A percentile compares a stretch with the other conserved stretches of the same genome.
These are phyloP conservation scores for Gephyroberyx darwinii DNA, from an alignment of 2,797 vertebrate species.

Conservation along the genomic window DNA sequence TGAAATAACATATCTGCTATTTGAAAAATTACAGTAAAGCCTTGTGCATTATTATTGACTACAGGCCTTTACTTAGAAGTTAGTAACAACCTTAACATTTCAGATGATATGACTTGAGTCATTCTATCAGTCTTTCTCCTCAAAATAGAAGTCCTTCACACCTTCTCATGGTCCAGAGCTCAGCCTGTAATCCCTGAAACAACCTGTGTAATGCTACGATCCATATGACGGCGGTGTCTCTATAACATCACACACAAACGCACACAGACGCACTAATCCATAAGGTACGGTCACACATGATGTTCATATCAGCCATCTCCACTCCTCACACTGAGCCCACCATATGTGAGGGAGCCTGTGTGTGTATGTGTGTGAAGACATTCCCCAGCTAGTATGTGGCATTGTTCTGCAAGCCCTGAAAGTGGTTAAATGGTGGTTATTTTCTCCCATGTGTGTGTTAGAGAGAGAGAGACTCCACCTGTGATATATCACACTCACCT, in stretches of 20 bases:
- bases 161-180: no score
- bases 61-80: no score
- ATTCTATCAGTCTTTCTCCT: no score
- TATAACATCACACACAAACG: slow-evolving; percentile 2
- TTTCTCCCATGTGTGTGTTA: slow-evolving; percentile 17
- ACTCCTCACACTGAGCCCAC: slow-evolving; percentile 1
- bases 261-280: slow-evolving; percentile 3
- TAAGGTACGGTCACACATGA: not conserved
- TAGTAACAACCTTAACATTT: no score
- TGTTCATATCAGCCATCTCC: slow-evolving; percentile 16
- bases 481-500: slow-evolving; percentile 73
- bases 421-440: slow-evolving; percentile 1
- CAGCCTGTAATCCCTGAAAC: no score
- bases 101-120: no score
- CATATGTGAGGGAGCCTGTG: not conserved
- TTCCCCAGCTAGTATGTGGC: not conserved
- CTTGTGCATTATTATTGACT: no score
- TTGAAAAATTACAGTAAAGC: no score
- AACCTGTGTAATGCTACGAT: no score
- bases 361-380: not conserved
- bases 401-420: slow-evolving; percentile 10
- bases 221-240: not conserved
- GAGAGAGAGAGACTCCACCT: slow-evolving; percentile 32
- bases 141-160: no score
- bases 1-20: not conserved